Evolutionary conservation across 2,888 invertebrate genomes (phyloP), one percentile per base, ranked within the genome.

Genomic region (Thysanoteuthis rhombus): DNA sequence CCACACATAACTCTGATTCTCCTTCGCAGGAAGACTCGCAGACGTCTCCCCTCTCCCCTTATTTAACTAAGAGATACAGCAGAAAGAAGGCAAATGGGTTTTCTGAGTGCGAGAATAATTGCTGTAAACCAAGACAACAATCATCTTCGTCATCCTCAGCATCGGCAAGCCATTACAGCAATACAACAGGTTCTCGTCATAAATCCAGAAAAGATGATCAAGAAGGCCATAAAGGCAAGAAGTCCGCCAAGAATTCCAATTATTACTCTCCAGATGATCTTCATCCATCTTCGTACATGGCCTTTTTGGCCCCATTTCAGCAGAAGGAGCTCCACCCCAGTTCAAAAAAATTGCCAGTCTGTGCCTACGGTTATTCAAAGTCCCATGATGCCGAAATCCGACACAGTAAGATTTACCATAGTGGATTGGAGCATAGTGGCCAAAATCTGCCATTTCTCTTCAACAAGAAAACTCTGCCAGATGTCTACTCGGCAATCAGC

Each of bases 51-150:
- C 45, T 92, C 42, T 92, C 92, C 45, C 92, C 92, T 47, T 92
- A 92, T 92, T 32, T 92, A 38, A 92, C 38, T 36, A 92, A 92
- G 38, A 32, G 42, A 32, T 39, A 91, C 16, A 91, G 91, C 39
- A 40, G 40, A 39, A 91, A 40, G 40, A 91, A 40, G 25, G 42
- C 8, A 94, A 38, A 90, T 94, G 25, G 90, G 58, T 58, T 94
- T 94, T 94, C 75, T 94, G 93, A 94, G 93, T 75, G 75, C 16
- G 75, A 75, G 75, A 89, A 92, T 89, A 89, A 75, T 92, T 58
- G 75, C 19, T 75, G 38, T 45, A 90, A 89, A 40, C 92, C 45
- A 40, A 89, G 93, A 93, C 22, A 92, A 91, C 45, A 42, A 42
- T 38, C 58, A 47, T 92, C 32, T 90, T 39, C 89, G 39, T 16